A percentile compares a stretch with the other conserved stretches of the same genome.
Evolutionary conservation across 1,140 invertebrate species (phyloP).

Genomic region (Heterodera schachtii): DNA sequence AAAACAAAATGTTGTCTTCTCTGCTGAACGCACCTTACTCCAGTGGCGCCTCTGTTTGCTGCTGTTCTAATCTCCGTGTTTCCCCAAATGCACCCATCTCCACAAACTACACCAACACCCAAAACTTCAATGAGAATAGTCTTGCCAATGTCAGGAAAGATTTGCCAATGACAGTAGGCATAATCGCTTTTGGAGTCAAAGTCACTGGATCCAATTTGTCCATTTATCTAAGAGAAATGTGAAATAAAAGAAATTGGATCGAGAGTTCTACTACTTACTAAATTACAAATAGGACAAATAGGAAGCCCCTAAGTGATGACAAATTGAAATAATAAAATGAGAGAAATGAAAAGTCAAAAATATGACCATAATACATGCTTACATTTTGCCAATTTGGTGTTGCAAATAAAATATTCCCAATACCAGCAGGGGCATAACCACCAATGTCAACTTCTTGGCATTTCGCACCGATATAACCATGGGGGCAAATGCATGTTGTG

Average conservation of each 20-base stretch:
- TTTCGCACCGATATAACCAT: constrained; percentile 14
- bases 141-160: background rate
- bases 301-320: too few relatives aligned
- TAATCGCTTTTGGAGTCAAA: constrained; percentile 8
- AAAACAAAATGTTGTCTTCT: too few relatives aligned
- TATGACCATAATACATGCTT: too few relatives aligned
- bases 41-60: constrained; percentile 1
- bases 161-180: constrained; percentile 26
- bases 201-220: background rate
- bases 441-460: constrained; percentile 6
- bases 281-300: too few relatives aligned
- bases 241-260: background rate
- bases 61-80: constrained; percentile 7
- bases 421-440: background rate
- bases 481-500: constrained; percentile 25
- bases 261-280: background rate
- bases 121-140: constrained; percentile 15
- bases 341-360: too few relatives aligned
- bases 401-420: background rate
- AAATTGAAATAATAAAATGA: too few relatives aligned
- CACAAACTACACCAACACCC: constrained; percentile 22
- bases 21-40: background rate
- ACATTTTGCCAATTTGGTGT: too few relatives aligned
- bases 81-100: constrained; percentile 15
- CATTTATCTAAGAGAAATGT: background rate